Conservation (phyloP, 2,888 invertebrate genomes). For the Frankliniella fusca region DNA sequence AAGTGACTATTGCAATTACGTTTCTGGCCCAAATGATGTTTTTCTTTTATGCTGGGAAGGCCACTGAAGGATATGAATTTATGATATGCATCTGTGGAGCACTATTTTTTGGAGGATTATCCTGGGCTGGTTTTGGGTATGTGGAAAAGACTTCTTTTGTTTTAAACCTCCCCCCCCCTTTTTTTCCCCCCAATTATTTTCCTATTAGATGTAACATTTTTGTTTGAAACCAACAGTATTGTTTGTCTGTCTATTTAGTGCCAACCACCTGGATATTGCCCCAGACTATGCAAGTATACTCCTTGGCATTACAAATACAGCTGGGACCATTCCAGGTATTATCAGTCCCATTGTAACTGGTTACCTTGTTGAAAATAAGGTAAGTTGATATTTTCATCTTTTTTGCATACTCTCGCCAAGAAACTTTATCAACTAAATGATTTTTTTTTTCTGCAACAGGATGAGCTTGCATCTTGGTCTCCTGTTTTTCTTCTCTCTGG, state of each 20-base stretch:
- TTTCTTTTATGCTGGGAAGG: slow-evolving; percentile 50
- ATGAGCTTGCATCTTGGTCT: neutral
- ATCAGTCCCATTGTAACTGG: slow-evolving; percentile 78
- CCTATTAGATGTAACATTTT: neutral
- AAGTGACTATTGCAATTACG: slow-evolving; percentile 52
- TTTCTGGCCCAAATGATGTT: slow-evolving; percentile 51
- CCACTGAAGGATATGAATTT: slow-evolving; percentile 44
- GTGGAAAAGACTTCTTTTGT: slow-evolving; percentile 12
- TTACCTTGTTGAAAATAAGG: slow-evolving; percentile 67
- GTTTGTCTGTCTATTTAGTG: slow-evolving; percentile 44
- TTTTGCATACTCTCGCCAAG: neutral
- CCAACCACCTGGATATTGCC: slow-evolving; percentile 69
- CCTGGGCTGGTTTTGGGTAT: slow-evolving; percentile 43
- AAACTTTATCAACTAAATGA: neutral
- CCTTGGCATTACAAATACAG: slow-evolving; percentile 85
- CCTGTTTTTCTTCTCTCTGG: neutral
- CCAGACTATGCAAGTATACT: slow-evolving; percentile 84
- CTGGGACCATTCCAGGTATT: slow-evolving; percentile 86
- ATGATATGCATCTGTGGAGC: slow-evolving; percentile 51
- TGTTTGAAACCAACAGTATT: neutral
- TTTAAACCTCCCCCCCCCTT: too few relatives aligned
- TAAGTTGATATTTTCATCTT: slow-evolving; percentile 45
- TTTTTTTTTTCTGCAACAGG: neutral
- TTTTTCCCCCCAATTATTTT: neutral
- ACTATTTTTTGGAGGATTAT: slow-evolving; percentile 52